These are phyloP conservation scores for Deroplatys truncata DNA, from an alignment of 2,888 invertebrate species.

Conservation along the genomic window DNA sequence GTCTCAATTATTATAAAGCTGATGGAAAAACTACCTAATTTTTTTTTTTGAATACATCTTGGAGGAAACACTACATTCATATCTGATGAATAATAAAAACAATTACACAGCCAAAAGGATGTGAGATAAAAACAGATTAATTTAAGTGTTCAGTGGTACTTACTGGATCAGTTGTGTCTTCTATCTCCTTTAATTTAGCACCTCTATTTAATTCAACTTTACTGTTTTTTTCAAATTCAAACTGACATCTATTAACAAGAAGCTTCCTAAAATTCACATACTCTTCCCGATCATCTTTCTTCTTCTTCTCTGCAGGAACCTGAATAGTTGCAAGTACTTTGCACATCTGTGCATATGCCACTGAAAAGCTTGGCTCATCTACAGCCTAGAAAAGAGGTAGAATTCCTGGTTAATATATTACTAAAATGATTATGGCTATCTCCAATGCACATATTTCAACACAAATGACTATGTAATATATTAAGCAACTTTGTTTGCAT, in stretches of 20 bases:
- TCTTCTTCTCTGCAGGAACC: conserved; percentile 48
- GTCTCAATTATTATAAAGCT: too few species aligned
- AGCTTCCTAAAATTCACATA: conserved; percentile 66
- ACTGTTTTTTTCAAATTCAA: conserved; percentile 82
- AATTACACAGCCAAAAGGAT: too few species aligned
- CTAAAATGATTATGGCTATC: too few species aligned
- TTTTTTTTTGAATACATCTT: too few species aligned
- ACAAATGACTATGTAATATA: too few species aligned
- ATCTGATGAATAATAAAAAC: too few species aligned
- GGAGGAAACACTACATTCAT: too few species aligned
- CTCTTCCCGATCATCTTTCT: conserved; percentile 24
- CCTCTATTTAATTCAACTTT: conserved; percentile 60
- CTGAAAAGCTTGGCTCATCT: conserved; percentile 91
- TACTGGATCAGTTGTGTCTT: conserved; percentile 53
- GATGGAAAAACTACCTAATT: too few species aligned
- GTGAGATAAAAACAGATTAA: not conserved
- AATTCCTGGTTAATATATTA: not conserved
- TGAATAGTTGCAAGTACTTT: conserved; percentile 63
- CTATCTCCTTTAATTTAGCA: conserved; percentile 53
- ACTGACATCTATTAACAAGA: conserved; percentile 80
- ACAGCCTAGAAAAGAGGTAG: conserved; percentile 60
- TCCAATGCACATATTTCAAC: too few species aligned
- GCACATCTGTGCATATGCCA: conserved; percentile 86
- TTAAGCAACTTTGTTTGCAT: too few species aligned
- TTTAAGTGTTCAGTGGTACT: conserved; percentile 37